Conservation (phyloP, 2,888 invertebrate species). For the Cryptops parisi region DNA sequence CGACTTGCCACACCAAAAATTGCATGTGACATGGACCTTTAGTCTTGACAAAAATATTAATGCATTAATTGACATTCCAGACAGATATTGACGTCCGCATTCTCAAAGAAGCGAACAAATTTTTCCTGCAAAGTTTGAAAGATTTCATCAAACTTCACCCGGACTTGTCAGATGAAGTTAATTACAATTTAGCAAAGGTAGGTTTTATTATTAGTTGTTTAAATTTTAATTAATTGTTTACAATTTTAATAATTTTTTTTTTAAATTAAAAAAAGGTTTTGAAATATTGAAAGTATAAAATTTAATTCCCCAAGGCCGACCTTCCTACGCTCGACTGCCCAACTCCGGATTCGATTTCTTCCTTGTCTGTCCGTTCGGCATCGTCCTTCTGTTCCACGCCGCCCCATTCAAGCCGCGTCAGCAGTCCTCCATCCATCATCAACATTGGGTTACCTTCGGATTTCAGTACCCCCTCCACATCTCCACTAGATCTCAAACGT, state of each 20-base stretch:
- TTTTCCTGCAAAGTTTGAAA: neutral
- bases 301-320: too few relatives aligned
- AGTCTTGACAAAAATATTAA: too few relatives aligned
- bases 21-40: too few relatives aligned
- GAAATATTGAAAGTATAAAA: too few relatives aligned
- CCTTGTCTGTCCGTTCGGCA: neutral
- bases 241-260: neutral
- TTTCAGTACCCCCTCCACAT: neutral
- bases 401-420: neutral
- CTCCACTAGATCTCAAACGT: neutral
- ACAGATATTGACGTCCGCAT: neutral
- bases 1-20: too few relatives aligned
- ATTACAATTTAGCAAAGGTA: neutral
- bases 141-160: neutral
- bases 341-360: neutral
- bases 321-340: neutral
- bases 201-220: neutral
- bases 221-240: neutral
- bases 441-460: neutral
- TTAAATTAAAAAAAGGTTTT: neutral
- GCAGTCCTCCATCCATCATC: neutral
- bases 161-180: neutral
- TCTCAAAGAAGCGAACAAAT: slow-evolving; percentile 3
- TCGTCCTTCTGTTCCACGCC: neutral
- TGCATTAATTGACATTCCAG: neutral